A percentile compares a stretch with the other conserved stretches of the same genome.
These are phyloP conservation scores for Alca torda DNA, from an alignment of 2,797 vertebrate species.

Conservation along the genomic window DNA sequence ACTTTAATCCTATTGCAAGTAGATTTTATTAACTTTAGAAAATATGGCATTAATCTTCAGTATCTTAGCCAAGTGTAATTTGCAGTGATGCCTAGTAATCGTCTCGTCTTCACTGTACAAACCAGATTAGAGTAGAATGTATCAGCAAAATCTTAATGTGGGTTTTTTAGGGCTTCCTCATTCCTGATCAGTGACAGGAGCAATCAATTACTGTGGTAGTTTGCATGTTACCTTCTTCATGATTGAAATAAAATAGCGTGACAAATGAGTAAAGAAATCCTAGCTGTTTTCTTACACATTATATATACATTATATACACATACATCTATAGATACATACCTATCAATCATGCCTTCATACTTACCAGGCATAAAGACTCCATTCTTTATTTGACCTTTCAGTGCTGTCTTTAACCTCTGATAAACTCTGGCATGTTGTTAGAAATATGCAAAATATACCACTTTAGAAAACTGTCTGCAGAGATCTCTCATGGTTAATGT, in stretches of 20 bases:
- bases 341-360: not conserved
- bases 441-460: not conserved
- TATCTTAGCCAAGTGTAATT: not conserved
- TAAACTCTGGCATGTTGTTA: not conserved
- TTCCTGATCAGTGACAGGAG: not conserved
- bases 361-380: not conserved
- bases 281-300: not conserved
- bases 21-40: not conserved
- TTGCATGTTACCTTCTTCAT: not conserved
- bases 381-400: not conserved
- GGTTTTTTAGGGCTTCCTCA: not conserved
- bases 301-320: not conserved
- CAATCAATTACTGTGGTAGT: not conserved
- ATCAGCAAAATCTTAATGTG: not conserved
- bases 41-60: not conserved
- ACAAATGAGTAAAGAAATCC: not conserved
- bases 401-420: conserved; percentile 1
- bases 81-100: not conserved
- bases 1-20: not conserved
- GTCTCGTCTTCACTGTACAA: not conserved
- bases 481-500: not conserved
- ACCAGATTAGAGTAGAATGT: not conserved
- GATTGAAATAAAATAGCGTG: not conserved
- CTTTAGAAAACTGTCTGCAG: not conserved
- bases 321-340: not conserved